Percentiles rank a stretch among this genome's conserved stretches.
These are phyloP conservation scores for Lithophane socia DNA, from an alignment of 2,888 invertebrate genomes.

Conservation along the genomic window DNA sequence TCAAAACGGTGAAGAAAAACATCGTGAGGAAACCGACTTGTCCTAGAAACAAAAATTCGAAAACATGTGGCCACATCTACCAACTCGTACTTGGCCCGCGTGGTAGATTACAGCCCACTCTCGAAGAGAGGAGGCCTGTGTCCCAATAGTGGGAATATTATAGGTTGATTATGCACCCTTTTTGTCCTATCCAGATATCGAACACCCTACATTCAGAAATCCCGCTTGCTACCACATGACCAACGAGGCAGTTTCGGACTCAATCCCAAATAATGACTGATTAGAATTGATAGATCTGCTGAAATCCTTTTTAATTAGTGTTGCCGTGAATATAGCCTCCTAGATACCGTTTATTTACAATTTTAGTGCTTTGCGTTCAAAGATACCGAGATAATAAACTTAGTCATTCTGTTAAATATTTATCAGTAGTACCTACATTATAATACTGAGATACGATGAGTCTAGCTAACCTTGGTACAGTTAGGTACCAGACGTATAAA, in stretches of 20 bases:
- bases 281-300: background rate
- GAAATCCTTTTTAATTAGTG: too few relatives aligned
- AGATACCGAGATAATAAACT: constrained; percentile 32
- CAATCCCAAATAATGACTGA: background rate
- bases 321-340: background rate
- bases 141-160: too few relatives aligned
- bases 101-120: too few relatives aligned
- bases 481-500: constrained; percentile 19
- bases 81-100: too few relatives aligned
- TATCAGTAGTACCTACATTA: constrained; percentile 25
- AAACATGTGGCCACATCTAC: too few relatives aligned
- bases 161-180: too few relatives aligned
- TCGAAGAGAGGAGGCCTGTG: too few relatives aligned
- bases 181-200: background rate
- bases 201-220: background rate
- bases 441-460: constrained; percentile 26
- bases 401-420: constrained; percentile 48
- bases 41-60: too few relatives aligned
- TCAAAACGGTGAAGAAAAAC: too few relatives aligned
- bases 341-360: constrained; percentile 21
- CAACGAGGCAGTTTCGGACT: background rate
- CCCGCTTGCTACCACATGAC: background rate
- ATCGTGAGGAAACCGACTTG: too few relatives aligned
- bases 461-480: constrained; percentile 29
- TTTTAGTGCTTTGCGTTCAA: constrained; percentile 29